These are phyloP conservation scores for Plebejus melissa DNA, from an alignment of 2,888 invertebrate species.

Conservation along the genomic window DNA sequence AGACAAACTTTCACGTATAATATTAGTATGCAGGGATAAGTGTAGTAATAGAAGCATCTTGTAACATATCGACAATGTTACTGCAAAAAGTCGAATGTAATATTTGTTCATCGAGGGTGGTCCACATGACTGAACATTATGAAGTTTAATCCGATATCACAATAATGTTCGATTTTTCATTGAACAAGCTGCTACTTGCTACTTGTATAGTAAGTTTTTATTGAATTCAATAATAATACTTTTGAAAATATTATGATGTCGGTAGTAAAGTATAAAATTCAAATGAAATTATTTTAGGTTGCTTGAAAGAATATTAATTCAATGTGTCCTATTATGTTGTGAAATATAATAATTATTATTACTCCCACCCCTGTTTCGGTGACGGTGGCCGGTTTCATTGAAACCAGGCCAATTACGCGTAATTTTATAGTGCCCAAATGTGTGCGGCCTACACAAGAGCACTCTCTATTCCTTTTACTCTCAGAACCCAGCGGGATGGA, in stretches of 20 bases:
- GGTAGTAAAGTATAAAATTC: too few relatives aligned
- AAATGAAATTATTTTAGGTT: too few relatives aligned
- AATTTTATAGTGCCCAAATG: too few relatives aligned
- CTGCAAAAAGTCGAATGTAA: constrained; percentile 7
- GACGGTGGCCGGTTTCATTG: too few relatives aligned
- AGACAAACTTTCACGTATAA: neutral
- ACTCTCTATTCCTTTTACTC: too few relatives aligned
- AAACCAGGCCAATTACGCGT: too few relatives aligned
- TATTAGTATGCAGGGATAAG: neutral
- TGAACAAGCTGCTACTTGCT: neutral
- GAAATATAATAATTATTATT: too few relatives aligned
- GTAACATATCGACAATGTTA: neutral
- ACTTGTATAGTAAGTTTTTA: neutral
- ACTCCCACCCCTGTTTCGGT: too few relatives aligned
- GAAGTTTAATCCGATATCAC: neutral
- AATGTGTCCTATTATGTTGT: too few relatives aligned
- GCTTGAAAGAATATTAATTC: too few relatives aligned
- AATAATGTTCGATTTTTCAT: constrained; percentile 3
- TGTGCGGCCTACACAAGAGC: too few relatives aligned
- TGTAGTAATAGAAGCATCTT: neutral
- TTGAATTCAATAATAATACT: neutral
- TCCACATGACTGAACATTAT: constrained; percentile 1
- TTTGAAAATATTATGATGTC: neutral
- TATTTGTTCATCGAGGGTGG: constrained; percentile 9
- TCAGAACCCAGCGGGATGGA: too few relatives aligned